phyloP scores from a whole-genome alignment of 2,888 invertebrate species.

The Thera britannica region DNA sequence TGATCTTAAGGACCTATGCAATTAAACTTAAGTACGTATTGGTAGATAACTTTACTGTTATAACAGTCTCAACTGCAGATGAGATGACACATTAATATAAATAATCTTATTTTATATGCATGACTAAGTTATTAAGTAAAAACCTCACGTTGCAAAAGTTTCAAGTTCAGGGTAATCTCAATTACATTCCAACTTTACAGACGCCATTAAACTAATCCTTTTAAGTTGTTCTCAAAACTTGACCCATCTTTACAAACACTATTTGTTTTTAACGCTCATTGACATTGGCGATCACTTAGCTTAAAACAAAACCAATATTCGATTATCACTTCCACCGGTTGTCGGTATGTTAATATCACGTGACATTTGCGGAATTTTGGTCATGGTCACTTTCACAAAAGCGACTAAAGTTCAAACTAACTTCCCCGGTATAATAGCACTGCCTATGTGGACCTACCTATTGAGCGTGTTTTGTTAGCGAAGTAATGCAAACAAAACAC shows the following conservation, averaged over 20 bases:
- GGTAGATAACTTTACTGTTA: too few relatives aligned
- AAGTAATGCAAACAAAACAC: too few relatives aligned
- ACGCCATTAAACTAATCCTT: slow-evolving; percentile 8
- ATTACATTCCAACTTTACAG: slow-evolving; percentile 22
- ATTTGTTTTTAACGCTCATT: not conserved
- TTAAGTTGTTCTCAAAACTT: not conserved
- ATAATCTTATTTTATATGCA: too few relatives aligned
- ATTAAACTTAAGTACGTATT: too few relatives aligned
- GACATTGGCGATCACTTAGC: slow-evolving; percentile 11
- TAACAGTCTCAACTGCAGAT: too few relatives aligned
- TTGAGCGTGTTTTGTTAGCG: too few relatives aligned
- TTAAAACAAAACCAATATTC: slow-evolving; percentile 1
- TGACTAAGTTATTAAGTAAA: not conserved
- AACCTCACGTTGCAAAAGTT: slow-evolving; percentile 80
- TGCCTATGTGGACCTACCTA: too few relatives aligned
- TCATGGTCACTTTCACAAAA: slow-evolving; percentile 24
- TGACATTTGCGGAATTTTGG: slow-evolving; percentile 9
- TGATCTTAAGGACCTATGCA: too few relatives aligned
- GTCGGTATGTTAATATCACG: slow-evolving; percentile 1
- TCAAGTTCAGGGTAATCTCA: slow-evolving; percentile 48
- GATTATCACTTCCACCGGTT: not conserved
- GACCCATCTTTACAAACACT: slow-evolving; percentile 9
- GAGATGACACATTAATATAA: too few relatives aligned
- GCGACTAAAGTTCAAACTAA: slow-evolving; percentile 14
- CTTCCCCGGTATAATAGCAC: not conserved